Conservation (phyloP, 2,888 invertebrate species). For the Iselma pallidipennis region DNA sequence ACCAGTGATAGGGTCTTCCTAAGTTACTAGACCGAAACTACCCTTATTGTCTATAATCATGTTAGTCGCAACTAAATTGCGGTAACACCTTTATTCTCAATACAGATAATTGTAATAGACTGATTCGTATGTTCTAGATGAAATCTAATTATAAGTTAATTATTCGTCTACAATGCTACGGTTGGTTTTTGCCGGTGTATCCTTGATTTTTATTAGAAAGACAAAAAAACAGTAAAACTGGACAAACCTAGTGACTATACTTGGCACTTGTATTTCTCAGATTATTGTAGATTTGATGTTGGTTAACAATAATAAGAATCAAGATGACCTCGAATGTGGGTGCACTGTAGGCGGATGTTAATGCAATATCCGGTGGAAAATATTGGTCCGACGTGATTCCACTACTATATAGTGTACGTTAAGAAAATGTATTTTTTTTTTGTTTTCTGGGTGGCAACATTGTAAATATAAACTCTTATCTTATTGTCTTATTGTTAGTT, state of each 20-base stretch:
- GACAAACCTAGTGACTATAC: not conserved
- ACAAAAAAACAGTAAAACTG: not conserved
- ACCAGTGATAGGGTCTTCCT: too few species aligned
- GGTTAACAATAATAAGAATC: conserved; percentile 13
- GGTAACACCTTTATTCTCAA: too few species aligned
- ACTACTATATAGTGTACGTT: not conserved
- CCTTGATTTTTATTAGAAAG: not conserved
- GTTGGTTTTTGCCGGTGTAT: not conserved
- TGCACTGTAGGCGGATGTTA: conserved; percentile 39
- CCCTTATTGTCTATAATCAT: too few species aligned
- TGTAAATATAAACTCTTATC: too few species aligned
- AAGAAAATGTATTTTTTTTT: too few species aligned
- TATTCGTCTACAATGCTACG: not conserved
- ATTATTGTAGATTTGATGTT: not conserved
- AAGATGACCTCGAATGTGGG: conserved; percentile 38
- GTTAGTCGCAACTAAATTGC: too few species aligned
- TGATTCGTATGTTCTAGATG: too few species aligned
- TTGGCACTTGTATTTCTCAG: not conserved
- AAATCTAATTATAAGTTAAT: too few species aligned
- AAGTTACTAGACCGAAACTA: too few species aligned
- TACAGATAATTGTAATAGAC: too few species aligned
- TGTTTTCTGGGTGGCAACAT: too few species aligned
- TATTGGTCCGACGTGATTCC: conserved; percentile 35
- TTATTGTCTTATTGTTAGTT: too few species aligned
- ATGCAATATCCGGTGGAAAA: conserved; percentile 42